A percentile compares a stretch with the other conserved stretches of the same genome.
These are phyloP conservation scores for Halocaridina rubra DNA, from an alignment of 2,888 invertebrate species.

Conservation along the genomic window DNA sequence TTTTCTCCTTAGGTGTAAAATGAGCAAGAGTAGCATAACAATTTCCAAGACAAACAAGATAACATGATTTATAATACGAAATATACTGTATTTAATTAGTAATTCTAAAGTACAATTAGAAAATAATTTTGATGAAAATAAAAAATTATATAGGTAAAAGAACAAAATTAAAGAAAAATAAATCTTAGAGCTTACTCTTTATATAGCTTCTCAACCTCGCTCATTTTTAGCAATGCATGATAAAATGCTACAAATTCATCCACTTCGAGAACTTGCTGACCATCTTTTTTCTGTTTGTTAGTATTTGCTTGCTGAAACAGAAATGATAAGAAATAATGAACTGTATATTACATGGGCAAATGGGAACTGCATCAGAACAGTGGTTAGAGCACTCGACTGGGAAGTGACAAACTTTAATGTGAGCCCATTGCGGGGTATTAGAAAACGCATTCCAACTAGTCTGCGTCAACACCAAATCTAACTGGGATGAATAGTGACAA, in stretches of 20 bases:
- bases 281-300: slow-evolving; percentile 66
- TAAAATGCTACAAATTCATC: slow-evolving; percentile 74
- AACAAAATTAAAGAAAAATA: neutral
- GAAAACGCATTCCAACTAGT: too few relatives aligned
- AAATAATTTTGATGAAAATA: neutral
- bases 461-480: too few relatives aligned
- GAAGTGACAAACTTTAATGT: too few relatives aligned
- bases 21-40: neutral
- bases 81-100: neutral
- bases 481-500: too few relatives aligned
- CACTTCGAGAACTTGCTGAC: slow-evolving; percentile 70
- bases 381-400: too few relatives aligned
- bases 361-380: too few relatives aligned
- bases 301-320: slow-evolving; percentile 67
- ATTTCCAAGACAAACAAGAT: neutral
- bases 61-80: neutral
- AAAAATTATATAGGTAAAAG: neutral
- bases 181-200: slow-evolving; percentile 67
- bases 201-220: slow-evolving; percentile 72
- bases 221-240: slow-evolving; percentile 71
- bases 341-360: too few relatives aligned
- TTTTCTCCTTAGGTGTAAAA: neutral
- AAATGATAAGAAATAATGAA: neutral
- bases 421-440: too few relatives aligned
- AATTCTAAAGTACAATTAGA: neutral